Conservation (phyloP, 2,797 vertebrate genomes). For the Ceyx erithaca region DNA sequence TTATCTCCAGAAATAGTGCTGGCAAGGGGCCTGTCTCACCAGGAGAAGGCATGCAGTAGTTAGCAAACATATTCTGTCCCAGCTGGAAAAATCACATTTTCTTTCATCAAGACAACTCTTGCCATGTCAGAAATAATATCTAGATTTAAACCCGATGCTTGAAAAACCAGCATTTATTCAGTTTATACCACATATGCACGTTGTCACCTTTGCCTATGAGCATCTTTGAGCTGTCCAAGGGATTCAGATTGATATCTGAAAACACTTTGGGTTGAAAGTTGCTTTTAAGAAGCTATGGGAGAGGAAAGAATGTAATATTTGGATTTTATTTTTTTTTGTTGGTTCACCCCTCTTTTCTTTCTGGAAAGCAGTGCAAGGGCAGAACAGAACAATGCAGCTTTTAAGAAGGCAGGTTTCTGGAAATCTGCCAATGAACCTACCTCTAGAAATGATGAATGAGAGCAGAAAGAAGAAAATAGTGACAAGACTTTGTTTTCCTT, state of each 20-base stretch:
- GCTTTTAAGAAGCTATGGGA: not conserved
- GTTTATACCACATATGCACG: not conserved
- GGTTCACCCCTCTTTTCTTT: not conserved
- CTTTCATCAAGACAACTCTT: not conserved
- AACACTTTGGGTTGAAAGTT: not conserved
- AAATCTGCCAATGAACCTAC: not conserved
- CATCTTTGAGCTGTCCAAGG: not conserved
- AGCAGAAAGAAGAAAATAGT: not conserved
- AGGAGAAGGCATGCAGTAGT: not conserved
- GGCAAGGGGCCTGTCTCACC: not conserved
- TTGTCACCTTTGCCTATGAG: not conserved
- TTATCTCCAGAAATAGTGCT: not conserved
- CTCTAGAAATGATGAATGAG: not conserved
- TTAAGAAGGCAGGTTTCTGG: not conserved
- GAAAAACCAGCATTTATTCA: not conserved
- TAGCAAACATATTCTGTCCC: not conserved
- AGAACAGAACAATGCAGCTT: not conserved
- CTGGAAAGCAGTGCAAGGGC: not conserved
- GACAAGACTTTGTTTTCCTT: not conserved
- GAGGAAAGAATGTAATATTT: too few species aligned
- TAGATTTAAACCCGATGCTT: not conserved
- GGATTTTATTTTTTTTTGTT: not conserved
- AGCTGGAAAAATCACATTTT: not conserved
- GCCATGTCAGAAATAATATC: not conserved
- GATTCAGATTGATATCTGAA: not conserved